Percentiles rank a stretch among this genome's conserved stretches.
Conservation (phyloP, 1,140 invertebrate species). For the Palaemon carinicauda region DNA sequence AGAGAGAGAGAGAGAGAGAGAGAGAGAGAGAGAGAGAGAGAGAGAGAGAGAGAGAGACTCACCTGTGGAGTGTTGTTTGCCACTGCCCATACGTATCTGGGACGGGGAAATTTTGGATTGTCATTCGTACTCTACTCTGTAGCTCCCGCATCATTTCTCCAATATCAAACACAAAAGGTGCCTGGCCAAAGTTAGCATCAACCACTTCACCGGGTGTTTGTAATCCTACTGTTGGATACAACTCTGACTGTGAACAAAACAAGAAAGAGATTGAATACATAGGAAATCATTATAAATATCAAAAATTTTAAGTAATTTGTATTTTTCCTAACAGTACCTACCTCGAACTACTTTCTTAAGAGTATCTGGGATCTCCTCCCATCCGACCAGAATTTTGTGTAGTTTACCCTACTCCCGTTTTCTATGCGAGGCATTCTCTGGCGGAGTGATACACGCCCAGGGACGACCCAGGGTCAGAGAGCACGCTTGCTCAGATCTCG, state of each 20-base stretch:
- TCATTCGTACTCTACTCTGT: slow-evolving; percentile 78
- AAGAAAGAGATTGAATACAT: no score
- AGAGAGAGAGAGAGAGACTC: neutral
- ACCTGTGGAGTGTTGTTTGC: slow-evolving; percentile 63
- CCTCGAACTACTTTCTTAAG: no score
- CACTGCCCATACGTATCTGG: slow-evolving; percentile 88
- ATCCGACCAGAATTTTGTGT: no score
- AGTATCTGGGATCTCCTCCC: no score
- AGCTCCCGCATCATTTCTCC: slow-evolving; percentile 96
- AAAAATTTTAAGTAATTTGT: no score
- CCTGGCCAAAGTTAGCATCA: slow-evolving; percentile 98
- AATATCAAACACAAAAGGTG: slow-evolving; percentile 97
- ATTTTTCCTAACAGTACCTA: no score
- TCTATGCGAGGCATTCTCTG: no score
- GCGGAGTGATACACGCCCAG: no score
- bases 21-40: neutral
- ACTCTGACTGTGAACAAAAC: slow-evolving; percentile 87
- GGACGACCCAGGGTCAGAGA: no score
- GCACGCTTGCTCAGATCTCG: no score
- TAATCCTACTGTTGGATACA: slow-evolving; percentile 97
- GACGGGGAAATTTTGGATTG: slow-evolving; percentile 88
- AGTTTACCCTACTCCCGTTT: no score
- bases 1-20: neutral
- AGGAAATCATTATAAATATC: no score
- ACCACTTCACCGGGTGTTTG: slow-evolving; percentile 98